A percentile compares a stretch with the other conserved stretches of the same genome.
Conservation (phyloP, 1,140 invertebrate genomes). For the Chlorops oryzae region DNA sequence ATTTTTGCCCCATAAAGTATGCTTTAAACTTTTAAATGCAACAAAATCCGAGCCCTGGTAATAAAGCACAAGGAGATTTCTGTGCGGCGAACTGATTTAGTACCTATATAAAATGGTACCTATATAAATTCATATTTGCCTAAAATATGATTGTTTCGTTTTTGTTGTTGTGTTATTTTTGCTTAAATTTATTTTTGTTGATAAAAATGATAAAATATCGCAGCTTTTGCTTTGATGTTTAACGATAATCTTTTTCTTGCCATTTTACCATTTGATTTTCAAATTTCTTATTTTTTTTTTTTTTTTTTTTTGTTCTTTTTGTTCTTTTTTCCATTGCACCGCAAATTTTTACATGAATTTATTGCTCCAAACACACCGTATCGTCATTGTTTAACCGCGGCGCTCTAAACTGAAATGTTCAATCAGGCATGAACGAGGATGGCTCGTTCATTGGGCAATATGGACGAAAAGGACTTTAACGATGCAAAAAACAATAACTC, state of each 20-base stretch:
- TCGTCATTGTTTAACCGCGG: not conserved
- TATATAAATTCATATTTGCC: too few species aligned
- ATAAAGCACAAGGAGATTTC: too few species aligned
- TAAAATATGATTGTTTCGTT: too few species aligned
- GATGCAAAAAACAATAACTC: too few species aligned
- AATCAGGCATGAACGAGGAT: conserved; percentile 92
- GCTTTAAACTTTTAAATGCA: too few species aligned
- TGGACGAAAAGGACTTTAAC: conserved; percentile 66
- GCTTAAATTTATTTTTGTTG: too few species aligned
- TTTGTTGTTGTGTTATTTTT: too few species aligned
- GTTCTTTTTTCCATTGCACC: conserved; percentile 18
- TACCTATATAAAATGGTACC: too few species aligned
- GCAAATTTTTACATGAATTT: not conserved
- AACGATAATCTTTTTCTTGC: not conserved
- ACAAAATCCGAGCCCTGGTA: too few species aligned
- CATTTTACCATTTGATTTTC: not conserved
- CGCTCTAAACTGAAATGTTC: not conserved
- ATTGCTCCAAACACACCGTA: not conserved
- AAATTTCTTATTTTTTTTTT: conserved; percentile 5
- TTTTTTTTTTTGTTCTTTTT: conserved; percentile 29
- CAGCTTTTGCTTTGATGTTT: not conserved
- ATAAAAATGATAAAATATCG: too few species aligned
- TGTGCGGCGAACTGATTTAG: too few species aligned
- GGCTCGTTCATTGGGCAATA: conserved; percentile 97
- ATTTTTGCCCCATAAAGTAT: too few species aligned